Base-by-base conservation (phyloP, 35 echinoderm and acorn worm species). In the Apostichopus japonicus region DNA sequence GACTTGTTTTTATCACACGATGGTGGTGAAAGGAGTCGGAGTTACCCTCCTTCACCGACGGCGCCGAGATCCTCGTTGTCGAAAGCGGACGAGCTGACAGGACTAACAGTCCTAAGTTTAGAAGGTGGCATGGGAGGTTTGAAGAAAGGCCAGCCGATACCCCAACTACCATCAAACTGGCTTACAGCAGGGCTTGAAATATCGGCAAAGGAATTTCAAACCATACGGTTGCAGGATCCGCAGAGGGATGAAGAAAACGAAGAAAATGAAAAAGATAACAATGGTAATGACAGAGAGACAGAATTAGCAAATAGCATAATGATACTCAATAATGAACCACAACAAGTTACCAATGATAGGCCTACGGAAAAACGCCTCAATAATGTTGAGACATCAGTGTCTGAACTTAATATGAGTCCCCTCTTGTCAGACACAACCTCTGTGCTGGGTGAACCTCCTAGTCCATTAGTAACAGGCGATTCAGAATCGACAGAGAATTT, bases 31-130 rank as follows among this genome's bases (percentile, higher is more conserved):
- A 54, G 90, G 51, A 91, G 90, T 23, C 16, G 90, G 76, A 91
- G 90, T 77, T 91, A 91, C 54, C 90, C 90, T 16, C 90, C 90
- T 5, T 91, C 90, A 5, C 90, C 90, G 72, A 91, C 90, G 24
- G 90, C 72, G 22, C 90, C 90, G 56, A 67, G 86, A 11, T 19
- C 90, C 6, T 91, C 77, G 6, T 24, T 54, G 10, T 91, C 90
- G 5, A 91, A 77, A 55, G 23, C 71, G 33, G 76, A 77, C 54
- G 90, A 91, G 11, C 33, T 58, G 71, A 59, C 71, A 78, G 72
- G 72, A 51, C 63, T 90, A 53, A 90, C 62, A 1, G 90, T 91
- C 16, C 24, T 91, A 2, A 91, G 76, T 59, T 78, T 79, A 25
- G 90, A 91, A 24, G 54, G 90, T 52, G 90, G 72, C 8, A 78